These are phyloP conservation scores for Neoitamus cyanurus DNA, from an alignment of 2,888 invertebrate genomes.

Conservation along the genomic window DNA sequence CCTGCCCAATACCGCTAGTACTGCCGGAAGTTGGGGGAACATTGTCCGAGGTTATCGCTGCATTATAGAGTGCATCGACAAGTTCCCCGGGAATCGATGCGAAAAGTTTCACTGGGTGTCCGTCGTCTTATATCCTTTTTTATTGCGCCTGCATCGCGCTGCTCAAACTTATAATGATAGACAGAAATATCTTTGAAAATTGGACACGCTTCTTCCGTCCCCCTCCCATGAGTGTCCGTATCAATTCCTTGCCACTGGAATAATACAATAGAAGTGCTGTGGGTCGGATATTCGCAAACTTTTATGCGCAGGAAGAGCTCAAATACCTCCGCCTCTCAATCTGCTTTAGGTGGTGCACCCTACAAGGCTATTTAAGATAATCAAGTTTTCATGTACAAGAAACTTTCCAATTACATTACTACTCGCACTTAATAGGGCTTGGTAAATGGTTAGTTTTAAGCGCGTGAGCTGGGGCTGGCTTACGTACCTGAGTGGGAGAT, in stretches of 20 bases:
- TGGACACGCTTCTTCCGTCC: not conserved
- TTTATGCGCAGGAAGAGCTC: not conserved
- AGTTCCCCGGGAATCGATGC: conserved; percentile 1
- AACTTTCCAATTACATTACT: not conserved
- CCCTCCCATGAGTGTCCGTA: not conserved
- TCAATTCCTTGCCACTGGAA: not conserved
- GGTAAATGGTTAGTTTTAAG: not conserved
- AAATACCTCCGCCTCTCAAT: not conserved
- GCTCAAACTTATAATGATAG: conserved; percentile 35
- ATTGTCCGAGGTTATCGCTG: conserved; percentile 12
- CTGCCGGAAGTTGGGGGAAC: not conserved
- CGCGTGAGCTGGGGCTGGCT: not conserved
- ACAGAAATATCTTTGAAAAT: conserved; percentile 36
- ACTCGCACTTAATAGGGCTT: not conserved
- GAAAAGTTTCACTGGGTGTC: not conserved
- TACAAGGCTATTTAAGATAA: not conserved
- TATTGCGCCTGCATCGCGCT: not conserved
- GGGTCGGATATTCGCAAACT: not conserved
- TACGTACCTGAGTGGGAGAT: not conserved
- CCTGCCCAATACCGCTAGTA: not conserved
- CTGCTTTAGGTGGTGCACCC: not conserved
- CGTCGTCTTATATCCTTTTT: not conserved
- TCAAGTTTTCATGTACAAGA: not conserved
- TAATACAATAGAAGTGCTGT: not conserved
- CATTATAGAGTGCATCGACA: conserved; percentile 28